phyloP scores from a whole-genome alignment of 1,140 invertebrate species.

The Neodiprion virginianus region DNA sequence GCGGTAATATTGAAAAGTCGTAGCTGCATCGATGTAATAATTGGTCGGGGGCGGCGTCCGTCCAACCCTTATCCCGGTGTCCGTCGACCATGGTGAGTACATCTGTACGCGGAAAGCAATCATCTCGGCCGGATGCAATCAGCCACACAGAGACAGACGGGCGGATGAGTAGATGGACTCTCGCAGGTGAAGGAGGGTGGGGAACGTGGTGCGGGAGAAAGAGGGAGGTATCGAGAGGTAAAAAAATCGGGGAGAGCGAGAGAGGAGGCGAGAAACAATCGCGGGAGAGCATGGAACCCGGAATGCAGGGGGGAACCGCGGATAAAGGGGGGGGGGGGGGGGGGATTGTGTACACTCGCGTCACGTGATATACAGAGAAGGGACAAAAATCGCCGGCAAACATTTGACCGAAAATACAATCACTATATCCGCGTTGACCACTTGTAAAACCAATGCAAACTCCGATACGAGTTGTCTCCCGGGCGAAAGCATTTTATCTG shows the following conservation, averaged over 20 bases:
- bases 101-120: slow-evolving; percentile 13
- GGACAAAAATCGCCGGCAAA: slow-evolving; percentile 23
- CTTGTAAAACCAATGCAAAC: slow-evolving; percentile 16
- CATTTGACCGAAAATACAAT: slow-evolving; percentile 25
- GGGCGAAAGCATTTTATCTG: not conserved
- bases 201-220: not conserved
- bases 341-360: not conserved
- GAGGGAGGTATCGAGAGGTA: not conserved
- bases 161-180: slow-evolving; percentile 1
- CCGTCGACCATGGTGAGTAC: not conserved
- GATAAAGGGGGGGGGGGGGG: not conserved
- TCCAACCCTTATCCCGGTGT: slow-evolving; percentile 14
- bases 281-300: not conserved
- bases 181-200: not conserved
- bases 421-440: slow-evolving; percentile 12
- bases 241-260: not conserved
- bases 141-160: slow-evolving; percentile 27
- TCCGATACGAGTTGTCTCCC: slow-evolving; percentile 1
- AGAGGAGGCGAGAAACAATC: not conserved
- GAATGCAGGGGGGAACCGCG: not conserved
- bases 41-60: slow-evolving; percentile 37
- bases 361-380: not conserved
- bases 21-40: slow-evolving; percentile 22
- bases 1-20: slow-evolving; percentile 55
- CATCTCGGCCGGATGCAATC: slow-evolving; percentile 41